Percentiles rank a stretch among this genome's conserved stretches.
Evolutionary conservation across 1,140 invertebrate species (phyloP).

Genomic region (Eciton burchellii): DNA sequence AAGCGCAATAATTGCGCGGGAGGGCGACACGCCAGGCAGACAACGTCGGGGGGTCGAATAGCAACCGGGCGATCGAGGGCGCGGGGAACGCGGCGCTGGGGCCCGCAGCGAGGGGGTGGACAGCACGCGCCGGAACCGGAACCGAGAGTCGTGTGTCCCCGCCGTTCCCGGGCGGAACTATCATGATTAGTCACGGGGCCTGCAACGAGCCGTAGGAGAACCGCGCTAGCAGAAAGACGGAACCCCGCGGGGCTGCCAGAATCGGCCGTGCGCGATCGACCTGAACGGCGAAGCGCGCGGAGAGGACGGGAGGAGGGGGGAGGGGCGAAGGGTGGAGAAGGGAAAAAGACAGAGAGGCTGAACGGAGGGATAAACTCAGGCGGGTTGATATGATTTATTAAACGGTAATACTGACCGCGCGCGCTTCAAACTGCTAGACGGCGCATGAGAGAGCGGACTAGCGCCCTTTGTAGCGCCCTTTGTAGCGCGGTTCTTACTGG

Average conservation of each 20-base stretch:
- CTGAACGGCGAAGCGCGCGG: constrained; percentile 62
- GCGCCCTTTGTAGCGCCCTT: too few relatives aligned
- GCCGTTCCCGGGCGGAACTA: constrained; percentile 85
- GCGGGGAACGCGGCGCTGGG: constrained; percentile 26
- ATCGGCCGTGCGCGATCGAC: constrained; percentile 68
- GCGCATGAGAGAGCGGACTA: too few relatives aligned
- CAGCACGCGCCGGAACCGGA: constrained; percentile 85
- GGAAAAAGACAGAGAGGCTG: neutral
- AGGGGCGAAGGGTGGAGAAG: constrained; percentile 31
- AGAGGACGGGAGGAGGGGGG: constrained; percentile 22
- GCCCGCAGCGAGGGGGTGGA: constrained; percentile 56
- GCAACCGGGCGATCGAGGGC: constrained; percentile 28
- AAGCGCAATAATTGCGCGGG: constrained; percentile 81
- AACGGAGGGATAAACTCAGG: constrained; percentile 13
- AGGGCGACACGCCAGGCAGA: constrained; percentile 69
- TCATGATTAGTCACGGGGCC: constrained; percentile 85
- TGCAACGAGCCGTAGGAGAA: constrained; percentile 76
- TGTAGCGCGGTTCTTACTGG: too few relatives aligned
- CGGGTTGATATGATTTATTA: constrained; percentile 24
- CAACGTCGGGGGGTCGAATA: constrained; percentile 36
- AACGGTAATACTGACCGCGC: neutral
- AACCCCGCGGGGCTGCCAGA: constrained; percentile 42
- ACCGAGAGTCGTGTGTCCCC: constrained; percentile 85
- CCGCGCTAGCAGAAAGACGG: constrained; percentile 66
- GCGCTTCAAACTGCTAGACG: neutral